Conservation (phyloP, 2,113 vertebrate species). For the Hucho hucho region DNA sequence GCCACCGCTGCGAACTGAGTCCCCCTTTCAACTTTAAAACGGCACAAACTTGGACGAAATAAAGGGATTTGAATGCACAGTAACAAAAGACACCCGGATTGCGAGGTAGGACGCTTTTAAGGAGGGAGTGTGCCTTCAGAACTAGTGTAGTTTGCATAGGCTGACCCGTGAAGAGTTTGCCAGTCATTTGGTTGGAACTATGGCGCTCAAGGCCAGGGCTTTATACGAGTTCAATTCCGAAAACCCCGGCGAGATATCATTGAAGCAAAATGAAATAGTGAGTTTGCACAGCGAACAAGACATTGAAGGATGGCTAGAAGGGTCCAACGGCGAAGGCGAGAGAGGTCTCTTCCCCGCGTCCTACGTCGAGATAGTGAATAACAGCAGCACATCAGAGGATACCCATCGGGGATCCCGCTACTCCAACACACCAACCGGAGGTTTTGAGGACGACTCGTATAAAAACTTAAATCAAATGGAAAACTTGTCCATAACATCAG, state of each 20-base stretch:
- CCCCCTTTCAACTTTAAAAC: not conserved
- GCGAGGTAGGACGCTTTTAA: not conserved
- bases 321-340: constrained; percentile 85
- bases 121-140: constrained; percentile 14
- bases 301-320: constrained; percentile 94
- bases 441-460: constrained; percentile 66
- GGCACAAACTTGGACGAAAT: not conserved
- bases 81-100: not conserved
- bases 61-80: not conserved
- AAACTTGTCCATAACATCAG: constrained; percentile 58
- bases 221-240: constrained; percentile 94
- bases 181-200: constrained; percentile 60
- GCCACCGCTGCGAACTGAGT: not conserved
- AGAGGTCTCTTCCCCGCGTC: constrained; percentile 92
- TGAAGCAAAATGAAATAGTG: constrained; percentile 86
- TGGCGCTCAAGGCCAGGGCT: constrained; percentile 88
- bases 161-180: constrained; percentile 34
- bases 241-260: constrained; percentile 92
- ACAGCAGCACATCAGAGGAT: constrained; percentile 63
- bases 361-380: constrained; percentile 86
- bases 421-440: constrained; percentile 77
- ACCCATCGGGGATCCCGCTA: constrained; percentile 65
- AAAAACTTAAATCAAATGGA: constrained; percentile 58
- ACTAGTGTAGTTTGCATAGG: constrained; percentile 45
- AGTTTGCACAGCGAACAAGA: constrained; percentile 89